Evolutionary conservation across 2,888 invertebrate species (phyloP).

Genomic region (Erynnis tages): DNA sequence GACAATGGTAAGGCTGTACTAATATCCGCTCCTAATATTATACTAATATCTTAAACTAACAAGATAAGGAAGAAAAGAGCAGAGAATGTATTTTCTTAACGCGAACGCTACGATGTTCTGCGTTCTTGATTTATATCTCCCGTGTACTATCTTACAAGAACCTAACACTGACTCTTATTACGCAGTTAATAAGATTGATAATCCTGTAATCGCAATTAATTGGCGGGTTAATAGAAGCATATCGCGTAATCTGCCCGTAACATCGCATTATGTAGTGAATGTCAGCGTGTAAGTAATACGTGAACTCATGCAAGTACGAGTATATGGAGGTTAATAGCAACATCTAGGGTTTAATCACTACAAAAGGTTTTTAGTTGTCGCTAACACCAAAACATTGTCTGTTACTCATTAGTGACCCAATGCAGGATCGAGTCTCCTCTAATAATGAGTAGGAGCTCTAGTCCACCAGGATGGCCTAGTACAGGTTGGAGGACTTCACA

Average conservation of each 20-base stretch:
- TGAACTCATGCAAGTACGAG: conserved; percentile 10
- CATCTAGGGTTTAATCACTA: too few relatives aligned
- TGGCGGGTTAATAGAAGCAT: conserved; percentile 19
- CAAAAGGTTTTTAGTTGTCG: too few relatives aligned
- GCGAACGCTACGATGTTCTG: conserved; percentile 1
- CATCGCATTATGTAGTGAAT: conserved; percentile 16
- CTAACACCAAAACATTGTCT: too few relatives aligned
- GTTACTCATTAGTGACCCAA: too few relatives aligned
- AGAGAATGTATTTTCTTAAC: conserved; percentile 11
- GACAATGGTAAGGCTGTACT: too few relatives aligned
- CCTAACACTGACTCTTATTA: not conserved
- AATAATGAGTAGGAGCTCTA: too few relatives aligned
- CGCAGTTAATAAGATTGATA: not conserved
- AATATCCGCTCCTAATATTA: too few relatives aligned
- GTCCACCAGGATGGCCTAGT: too few relatives aligned
- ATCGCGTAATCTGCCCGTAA: conserved; percentile 19
- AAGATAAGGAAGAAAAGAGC: not conserved
- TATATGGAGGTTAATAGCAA: too few relatives aligned
- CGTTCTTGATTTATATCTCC: conserved; percentile 19
- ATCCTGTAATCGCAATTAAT: not conserved
- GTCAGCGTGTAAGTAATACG: conserved; percentile 7
- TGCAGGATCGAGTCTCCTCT: too few relatives aligned
- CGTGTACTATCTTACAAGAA: not conserved
- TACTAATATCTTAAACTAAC: not conserved
- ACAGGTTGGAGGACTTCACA: too few relatives aligned